Base-by-base conservation (phyloP, 1,140 invertebrate species). In the Eupeodes corollae region DNA sequence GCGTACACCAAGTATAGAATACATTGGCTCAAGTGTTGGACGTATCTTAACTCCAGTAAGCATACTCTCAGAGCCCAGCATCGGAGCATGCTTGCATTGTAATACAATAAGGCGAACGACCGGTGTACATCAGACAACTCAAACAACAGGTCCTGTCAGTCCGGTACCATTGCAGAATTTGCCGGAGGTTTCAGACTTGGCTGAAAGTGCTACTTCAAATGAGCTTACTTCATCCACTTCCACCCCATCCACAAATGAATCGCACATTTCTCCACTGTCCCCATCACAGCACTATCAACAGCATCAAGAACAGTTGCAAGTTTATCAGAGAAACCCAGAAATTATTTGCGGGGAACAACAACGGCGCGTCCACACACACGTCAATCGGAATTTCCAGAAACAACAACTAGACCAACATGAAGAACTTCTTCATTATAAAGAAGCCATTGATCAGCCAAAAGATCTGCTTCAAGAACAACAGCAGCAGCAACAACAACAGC, bases 131-230 rank as follows among this genome's bases (percentile, higher is more conserved):
- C 66, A 68, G 42, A 68, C 65, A 10, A 68, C 66, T 2, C 66
- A 68, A 44, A 68, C 66, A 14, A 68, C 65, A n/a, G 66, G 65
- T 0, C 66, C 66, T 0, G 63, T 68, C 11, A 68, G 66, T 19
- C 66, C 66, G 5, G 55, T 68, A 26, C 66, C 65, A 15, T 31
- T 18, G 15, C 46, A 48, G 9, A 40, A 42, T 35, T 15, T 14
- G 33, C 38, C 37, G 13, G 26, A 26, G 18, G 38, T 39, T 19
- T 40, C 46, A 34, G 46, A 16, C 11, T n/a, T 37, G 13, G 15
- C 15, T 16, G 26, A 14, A 15, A 16, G 32, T 35, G 43, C 30
- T 10, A 37, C 16, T 34, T 18, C 34, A 45, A 21, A 21, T 21
- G 47, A 44, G 8, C 21, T 32, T 13, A 32, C 41, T 6, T 42